A percentile compares a stretch with the other conserved stretches of the same genome.
These are phyloP conservation scores for Platyscapa corneri DNA, from an alignment of 1,140 invertebrate genomes.

Conservation along the genomic window DNA sequence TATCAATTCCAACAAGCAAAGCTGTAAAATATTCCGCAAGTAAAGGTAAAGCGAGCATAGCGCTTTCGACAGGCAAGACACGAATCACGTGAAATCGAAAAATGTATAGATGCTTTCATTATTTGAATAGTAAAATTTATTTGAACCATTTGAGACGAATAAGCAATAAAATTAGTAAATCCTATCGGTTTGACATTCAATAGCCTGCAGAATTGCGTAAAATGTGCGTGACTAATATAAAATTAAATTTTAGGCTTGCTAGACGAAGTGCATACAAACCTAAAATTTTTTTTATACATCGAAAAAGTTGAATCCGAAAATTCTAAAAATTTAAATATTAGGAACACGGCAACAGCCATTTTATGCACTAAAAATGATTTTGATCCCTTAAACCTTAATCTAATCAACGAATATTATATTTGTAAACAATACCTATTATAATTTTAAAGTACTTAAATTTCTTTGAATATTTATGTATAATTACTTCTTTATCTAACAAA, in stretches of 20 bases:
- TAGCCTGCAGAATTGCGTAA: neutral
- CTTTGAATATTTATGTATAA: constrained; percentile 9
- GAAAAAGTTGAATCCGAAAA: neutral
- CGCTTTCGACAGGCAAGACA: constrained; percentile 54
- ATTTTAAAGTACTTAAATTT: neutral
- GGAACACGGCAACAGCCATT: constrained; percentile 13
- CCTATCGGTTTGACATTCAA: constrained; percentile 16
- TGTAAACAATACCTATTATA: neutral
- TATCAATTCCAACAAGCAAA: constrained; percentile 62
- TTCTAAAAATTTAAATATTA: constrained; percentile 5
- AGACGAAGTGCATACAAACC: constrained; percentile 32
- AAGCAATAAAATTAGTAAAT: constrained; percentile 11
- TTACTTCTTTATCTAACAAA: constrained; percentile 1
- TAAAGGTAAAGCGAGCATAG: constrained; percentile 64
- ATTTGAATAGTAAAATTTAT: constrained; percentile 36
- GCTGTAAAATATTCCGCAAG: constrained; percentile 66
- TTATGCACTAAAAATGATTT: constrained; percentile 27
- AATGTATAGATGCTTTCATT: constrained; percentile 59
- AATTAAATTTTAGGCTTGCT: constrained; percentile 22
- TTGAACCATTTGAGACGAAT: constrained; percentile 4
- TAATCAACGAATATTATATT: neutral
- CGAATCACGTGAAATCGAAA: constrained; percentile 63
- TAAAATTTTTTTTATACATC: constrained; percentile 6
- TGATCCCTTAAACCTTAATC: neutral
- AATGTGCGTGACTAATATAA: neutral